Base-by-base conservation (phyloP, 1,140 invertebrate genomes). In the Drosophila lacteicornis region DNA sequence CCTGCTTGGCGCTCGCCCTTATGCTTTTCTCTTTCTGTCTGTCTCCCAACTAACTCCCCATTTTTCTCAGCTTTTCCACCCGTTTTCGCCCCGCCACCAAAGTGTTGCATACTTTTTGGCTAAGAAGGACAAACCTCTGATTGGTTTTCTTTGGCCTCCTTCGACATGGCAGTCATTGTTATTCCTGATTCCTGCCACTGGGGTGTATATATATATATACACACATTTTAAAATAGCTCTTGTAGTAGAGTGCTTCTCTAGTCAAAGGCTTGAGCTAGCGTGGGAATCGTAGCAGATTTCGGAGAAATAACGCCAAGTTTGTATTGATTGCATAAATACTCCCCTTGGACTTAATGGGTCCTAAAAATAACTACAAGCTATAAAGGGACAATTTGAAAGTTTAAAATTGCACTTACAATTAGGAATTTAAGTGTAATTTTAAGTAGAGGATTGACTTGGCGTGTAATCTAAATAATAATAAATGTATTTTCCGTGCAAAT, bases 51-150 rank as follows among this genome's bases (percentile, higher is more conserved):
- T 11, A 49, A 13, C 51, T 50, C 12, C 25, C 9, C 17, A 38
- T 38, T 68, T 36, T 42, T 19, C n/a, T 40, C 8, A 56, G 53
- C 63, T 61, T 40, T 67, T 51, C 49, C 50, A 38, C 53, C 46
- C 30, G 27, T 70, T 47, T 25, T 49, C n/a, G 19, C 36, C 9
- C 36, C 30, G 8, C 30, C 46, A 40, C 43, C 36, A 80, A 83
- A 87, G 80, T 75, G 71, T 83, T 75, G 87, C 67, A 87, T 84
- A 87, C 71, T 84, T 91, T 84, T 88, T 84, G 83, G 83, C 45
- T 61, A 51, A 66, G 51, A 74, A 67, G 63, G 56, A 69, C 76
- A 79, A 82, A 69, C 68, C 63, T 87, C 67, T 77, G 84, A 87
- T 87, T 87, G 83, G 83, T 83, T 87, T 87, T 81, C 68, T 61